Evolutionary conservation across 2,888 invertebrate species (phyloP).

Genomic region (Laothoe populi): DNA sequence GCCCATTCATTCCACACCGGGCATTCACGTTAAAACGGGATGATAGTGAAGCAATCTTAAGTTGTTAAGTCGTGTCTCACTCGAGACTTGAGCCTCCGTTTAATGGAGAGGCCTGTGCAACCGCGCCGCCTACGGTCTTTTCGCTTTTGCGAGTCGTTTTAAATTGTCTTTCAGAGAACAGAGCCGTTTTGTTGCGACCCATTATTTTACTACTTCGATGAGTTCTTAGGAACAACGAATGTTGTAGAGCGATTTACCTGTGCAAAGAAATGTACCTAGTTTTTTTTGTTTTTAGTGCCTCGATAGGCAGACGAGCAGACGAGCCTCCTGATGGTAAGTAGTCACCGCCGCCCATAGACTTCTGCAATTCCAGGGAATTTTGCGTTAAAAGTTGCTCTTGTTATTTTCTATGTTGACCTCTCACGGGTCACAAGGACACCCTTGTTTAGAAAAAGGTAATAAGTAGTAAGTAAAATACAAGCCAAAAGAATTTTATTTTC

Average conservation of each 20-base stretch:
- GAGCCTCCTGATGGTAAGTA: too few species aligned
- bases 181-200: slow-evolving; percentile 11
- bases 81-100: slow-evolving; percentile 43
- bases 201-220: slow-evolving; percentile 23
- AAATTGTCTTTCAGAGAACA: slow-evolving; percentile 22
- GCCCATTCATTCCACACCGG: slow-evolving; percentile 19
- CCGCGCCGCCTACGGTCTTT: slow-evolving; percentile 24
- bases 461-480: too few species aligned
- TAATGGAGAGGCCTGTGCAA: slow-evolving; percentile 54
- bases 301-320: too few species aligned
- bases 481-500: too few species aligned
- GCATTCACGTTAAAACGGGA: slow-evolving; percentile 27
- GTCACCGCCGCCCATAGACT: too few species aligned
- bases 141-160: slow-evolving; percentile 23
- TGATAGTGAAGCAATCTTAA: slow-evolving; percentile 42
- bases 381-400: too few species aligned
- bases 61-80: slow-evolving; percentile 57
- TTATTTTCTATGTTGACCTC: too few species aligned
- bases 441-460: too few species aligned
- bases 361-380: too few species aligned
- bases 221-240: slow-evolving; percentile 2
- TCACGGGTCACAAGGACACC: too few species aligned
- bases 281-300: too few species aligned
- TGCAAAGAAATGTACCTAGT: not conserved
- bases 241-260: not conserved